A percentile compares a stretch with the other conserved stretches of the same genome.
Conservation (phyloP, 2,797 vertebrate genomes). For the Sciurus vulgaris region DNA sequence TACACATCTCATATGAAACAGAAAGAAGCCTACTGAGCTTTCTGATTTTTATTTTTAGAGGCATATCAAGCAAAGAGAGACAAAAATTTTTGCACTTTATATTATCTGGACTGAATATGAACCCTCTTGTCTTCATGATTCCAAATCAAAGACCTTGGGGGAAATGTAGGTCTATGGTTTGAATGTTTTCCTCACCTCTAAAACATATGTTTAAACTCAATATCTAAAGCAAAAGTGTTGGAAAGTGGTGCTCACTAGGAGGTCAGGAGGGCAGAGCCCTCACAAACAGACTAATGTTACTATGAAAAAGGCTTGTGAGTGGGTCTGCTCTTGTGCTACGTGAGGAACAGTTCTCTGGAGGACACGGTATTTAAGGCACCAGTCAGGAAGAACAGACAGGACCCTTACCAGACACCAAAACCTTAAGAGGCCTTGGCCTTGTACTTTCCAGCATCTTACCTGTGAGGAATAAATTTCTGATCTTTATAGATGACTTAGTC, state of each 20-base stretch:
- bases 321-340: not conserved
- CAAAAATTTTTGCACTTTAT: conserved; percentile 2
- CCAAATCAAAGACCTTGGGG: not conserved
- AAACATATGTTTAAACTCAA: not conserved
- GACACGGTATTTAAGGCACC: not conserved
- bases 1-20: not conserved
- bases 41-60: not conserved
- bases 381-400: not conserved
- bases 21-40: not conserved
- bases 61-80: not conserved
- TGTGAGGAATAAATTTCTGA: not conserved
- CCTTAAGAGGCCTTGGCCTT: not conserved
- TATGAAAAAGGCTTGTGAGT: not conserved
- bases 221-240: not conserved
- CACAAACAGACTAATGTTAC: too few species aligned
- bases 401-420: not conserved
- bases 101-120: not conserved
- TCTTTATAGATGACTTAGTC: not conserved
- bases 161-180: not conserved
- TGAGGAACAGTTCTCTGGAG: not conserved
- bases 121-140: conserved; percentile 12
- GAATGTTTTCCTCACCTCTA: not conserved
- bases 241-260: not conserved
- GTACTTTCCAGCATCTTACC: not conserved
- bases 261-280: not conserved